phyloP scores from a whole-genome alignment of 2,113 vertebrate genomes.

The Coracopsis vasa region DNA sequence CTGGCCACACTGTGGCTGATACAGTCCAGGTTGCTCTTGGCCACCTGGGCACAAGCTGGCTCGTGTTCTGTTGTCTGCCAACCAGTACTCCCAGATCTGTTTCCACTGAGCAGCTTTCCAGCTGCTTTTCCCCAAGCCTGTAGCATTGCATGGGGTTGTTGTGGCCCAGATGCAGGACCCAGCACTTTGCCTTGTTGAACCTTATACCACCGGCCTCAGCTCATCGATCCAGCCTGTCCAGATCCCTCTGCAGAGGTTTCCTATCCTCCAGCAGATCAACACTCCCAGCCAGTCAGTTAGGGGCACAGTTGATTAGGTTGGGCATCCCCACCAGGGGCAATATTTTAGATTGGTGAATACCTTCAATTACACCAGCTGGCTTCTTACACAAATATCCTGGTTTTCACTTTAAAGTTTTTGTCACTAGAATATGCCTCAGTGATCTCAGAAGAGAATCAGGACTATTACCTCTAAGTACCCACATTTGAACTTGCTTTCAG shows the following conservation, averaged over 20 bases:
- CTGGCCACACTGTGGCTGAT: rapidly evolving
- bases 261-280: background rate
- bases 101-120: background rate
- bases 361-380: background rate
- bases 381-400: background rate
- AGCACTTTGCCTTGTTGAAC: background rate
- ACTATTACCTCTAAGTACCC: background rate
- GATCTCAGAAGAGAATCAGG: background rate
- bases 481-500: background rate
- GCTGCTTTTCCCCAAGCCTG: background rate
- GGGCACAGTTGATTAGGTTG: background rate
- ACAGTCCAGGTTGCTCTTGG: background rate
- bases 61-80: background rate
- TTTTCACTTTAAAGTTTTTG: background rate
- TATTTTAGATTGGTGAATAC: background rate
- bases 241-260: background rate
- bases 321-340: background rate
- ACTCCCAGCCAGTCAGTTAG: background rate
- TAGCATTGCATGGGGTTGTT: background rate
- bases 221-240: rapidly evolving
- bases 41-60: background rate
- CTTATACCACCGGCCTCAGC: background rate
- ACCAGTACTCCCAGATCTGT: background rate
- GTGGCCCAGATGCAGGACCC: background rate
- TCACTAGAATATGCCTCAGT: background rate